These are phyloP conservation scores for Cecropterus lyciades DNA, from an alignment of 1,140 invertebrate genomes.

Conservation along the genomic window DNA sequence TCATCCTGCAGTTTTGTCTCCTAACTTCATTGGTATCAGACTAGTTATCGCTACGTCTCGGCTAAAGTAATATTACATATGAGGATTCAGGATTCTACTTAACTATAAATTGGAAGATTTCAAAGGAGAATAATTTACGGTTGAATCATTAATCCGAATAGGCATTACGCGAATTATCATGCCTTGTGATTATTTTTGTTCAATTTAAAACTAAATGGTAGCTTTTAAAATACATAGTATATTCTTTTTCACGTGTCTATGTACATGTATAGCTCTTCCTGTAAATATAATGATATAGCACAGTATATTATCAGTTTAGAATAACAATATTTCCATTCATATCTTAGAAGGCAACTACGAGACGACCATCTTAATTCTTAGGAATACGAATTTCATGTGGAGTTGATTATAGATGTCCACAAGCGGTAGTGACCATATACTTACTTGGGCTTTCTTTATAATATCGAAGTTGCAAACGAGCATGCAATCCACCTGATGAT, in stretches of 20 bases:
- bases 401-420: too few relatives aligned
- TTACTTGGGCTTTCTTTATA: too few relatives aligned
- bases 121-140: neutral
- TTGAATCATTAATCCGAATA: neutral
- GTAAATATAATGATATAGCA: too few relatives aligned
- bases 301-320: too few relatives aligned
- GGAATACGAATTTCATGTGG: too few relatives aligned
- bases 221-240: neutral
- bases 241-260: neutral
- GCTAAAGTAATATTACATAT: constrained; percentile 11
- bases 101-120: neutral
- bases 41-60: constrained; percentile 22
- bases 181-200: neutral
- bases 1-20: constrained; percentile 68
- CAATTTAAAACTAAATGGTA: neutral
- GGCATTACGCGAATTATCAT: neutral
- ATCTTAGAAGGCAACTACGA: too few relatives aligned
- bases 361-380: too few relatives aligned
- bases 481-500: too few relatives aligned
- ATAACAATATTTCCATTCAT: too few relatives aligned
- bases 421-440: too few relatives aligned
- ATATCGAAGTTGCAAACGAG: too few relatives aligned
- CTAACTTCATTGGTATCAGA: constrained; percentile 50
- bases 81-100: neutral
- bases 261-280: too few relatives aligned